Evolutionary conservation across 2,113 vertebrate species (phyloP).

Genomic region (Apodemus sylvaticus): DNA sequence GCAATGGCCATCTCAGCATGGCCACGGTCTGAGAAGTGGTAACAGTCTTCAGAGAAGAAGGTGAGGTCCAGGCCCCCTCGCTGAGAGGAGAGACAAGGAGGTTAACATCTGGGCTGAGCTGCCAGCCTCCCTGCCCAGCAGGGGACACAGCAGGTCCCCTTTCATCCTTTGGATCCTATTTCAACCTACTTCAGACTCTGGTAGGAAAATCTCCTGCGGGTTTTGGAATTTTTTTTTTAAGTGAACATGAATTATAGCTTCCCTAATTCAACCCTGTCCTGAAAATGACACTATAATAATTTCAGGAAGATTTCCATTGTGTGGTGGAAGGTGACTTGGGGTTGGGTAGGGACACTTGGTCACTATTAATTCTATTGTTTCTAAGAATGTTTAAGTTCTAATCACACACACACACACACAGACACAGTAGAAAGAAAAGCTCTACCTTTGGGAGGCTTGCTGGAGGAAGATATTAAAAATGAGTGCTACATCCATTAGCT

Average conservation of each 20-base stretch:
- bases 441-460: neutral
- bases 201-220: neutral
- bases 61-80: constrained; percentile 84
- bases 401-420: neutral
- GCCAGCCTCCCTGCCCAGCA: neutral
- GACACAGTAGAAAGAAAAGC: neutral
- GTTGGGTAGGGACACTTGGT: too few species aligned
- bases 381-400: neutral
- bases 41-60: constrained; percentile 94
- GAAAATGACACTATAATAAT: neutral
- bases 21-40: constrained; percentile 92
- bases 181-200: neutral
- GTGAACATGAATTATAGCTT: neutral
- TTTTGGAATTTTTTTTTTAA: neutral
- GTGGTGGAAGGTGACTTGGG: neutral
- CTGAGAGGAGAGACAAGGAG: constrained; percentile 82
- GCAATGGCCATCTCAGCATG: constrained; percentile 92
- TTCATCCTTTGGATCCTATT: neutral
- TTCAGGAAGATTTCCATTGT: constrained; percentile 24
- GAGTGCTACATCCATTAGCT: rapidly evolving
- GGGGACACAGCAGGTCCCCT: neutral
- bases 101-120: neutral
- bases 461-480: neutral
- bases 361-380: neutral
- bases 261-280: neutral